Percentiles rank a stretch among this genome's conserved stretches.
These are phyloP conservation scores for Rhopalosiphum maidis DNA, from an alignment of 1,140 invertebrate species.

Conservation along the genomic window DNA sequence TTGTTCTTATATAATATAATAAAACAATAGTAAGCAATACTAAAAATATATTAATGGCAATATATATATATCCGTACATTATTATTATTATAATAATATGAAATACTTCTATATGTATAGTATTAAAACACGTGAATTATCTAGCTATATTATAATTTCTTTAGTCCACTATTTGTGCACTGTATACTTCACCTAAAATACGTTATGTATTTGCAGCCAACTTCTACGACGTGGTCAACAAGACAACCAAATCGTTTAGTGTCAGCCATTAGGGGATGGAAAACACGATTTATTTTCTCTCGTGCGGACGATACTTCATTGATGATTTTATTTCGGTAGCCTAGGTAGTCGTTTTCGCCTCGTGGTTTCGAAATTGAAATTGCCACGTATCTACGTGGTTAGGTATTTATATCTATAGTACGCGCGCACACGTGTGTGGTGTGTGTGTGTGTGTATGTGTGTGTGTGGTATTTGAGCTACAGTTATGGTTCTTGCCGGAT, in stretches of 20 bases:
- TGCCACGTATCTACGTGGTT: background rate
- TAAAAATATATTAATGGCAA: too few relatives aligned
- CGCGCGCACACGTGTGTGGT: background rate
- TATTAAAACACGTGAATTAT: too few relatives aligned
- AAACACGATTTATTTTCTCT: background rate
- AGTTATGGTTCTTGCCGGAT: background rate
- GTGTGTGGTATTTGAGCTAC: accelerated
- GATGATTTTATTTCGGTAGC: background rate
- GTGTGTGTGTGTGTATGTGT: background rate
- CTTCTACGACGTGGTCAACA: background rate
- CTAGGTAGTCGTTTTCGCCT: background rate
- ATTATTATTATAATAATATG: too few relatives aligned
- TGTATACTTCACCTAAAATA: background rate
- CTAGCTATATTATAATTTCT: too few relatives aligned
- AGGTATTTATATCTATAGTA: background rate
- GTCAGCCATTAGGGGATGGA: background rate
- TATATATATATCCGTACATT: too few relatives aligned
- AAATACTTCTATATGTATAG: too few relatives aligned
- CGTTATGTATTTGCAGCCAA: background rate
- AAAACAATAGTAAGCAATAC: too few relatives aligned
- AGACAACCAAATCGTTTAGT: background rate
- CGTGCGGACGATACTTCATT: background rate
- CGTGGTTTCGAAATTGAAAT: conserved; percentile 33
- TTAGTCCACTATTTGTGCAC: too few relatives aligned
- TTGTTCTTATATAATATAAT: background rate